Conservation (phyloP, 2,797 vertebrate genomes). For the Lacerta viridis region DNA sequence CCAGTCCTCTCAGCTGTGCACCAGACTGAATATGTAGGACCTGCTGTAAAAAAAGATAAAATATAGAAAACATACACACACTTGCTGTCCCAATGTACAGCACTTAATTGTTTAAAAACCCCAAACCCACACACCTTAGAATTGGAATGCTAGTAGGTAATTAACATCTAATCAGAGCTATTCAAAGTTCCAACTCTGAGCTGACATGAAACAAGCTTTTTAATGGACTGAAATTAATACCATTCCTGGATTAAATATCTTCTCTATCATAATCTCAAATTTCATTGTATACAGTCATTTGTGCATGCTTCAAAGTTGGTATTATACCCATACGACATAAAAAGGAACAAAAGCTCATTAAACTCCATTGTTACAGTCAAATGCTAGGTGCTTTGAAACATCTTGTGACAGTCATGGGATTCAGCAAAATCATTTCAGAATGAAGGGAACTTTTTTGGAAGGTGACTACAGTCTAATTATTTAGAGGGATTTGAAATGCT, state of each 20-base stretch:
- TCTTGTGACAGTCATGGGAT: conserved; percentile 31
- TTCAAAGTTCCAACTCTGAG: not conserved
- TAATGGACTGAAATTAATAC: conserved; percentile 51
- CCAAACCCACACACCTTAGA: not conserved
- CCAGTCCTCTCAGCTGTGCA: not conserved
- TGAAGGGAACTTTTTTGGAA: conserved; percentile 19
- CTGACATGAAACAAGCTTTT: conserved; percentile 41
- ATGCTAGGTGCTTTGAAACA: conserved; percentile 60
- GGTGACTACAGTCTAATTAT: conserved; percentile 39
- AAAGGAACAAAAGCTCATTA: conserved; percentile 55
- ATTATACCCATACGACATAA: conserved; percentile 36
- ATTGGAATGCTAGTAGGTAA: not conserved
- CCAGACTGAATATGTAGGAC: not conserved
- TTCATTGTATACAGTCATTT: conserved; percentile 41
- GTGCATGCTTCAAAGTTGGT: not conserved
- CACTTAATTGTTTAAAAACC: not conserved
- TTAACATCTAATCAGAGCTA: not conserved
- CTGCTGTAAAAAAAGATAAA: not conserved
- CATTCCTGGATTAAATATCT: not conserved
- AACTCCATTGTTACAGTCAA: conserved; percentile 47
- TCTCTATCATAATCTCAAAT: conserved; percentile 24
- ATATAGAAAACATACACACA: no score
- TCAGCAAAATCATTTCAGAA: conserved; percentile 28
- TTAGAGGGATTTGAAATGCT: conserved; percentile 43
- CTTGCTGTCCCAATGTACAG: not conserved